Percentiles rank a stretch among this genome's conserved stretches.
phyloP scores from a whole-genome alignment of 2,888 invertebrate genomes.

The Blera fallax region DNA sequence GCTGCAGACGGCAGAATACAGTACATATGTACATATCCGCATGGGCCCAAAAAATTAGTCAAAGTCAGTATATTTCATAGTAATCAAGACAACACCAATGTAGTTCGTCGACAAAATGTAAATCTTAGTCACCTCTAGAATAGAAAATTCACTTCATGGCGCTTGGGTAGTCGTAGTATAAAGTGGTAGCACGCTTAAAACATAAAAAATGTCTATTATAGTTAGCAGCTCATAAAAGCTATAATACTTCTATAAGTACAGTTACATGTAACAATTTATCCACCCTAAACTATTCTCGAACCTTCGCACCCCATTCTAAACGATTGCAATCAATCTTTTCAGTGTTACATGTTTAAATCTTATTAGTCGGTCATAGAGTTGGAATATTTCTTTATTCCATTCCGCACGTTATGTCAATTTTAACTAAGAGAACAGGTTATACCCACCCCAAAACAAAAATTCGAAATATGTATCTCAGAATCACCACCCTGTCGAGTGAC shows the following conservation, averaged over 20 bases:
- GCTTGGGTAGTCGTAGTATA: no score
- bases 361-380: conserved; percentile 33
- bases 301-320: conserved; percentile 51
- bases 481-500: conserved; percentile 42
- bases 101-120: no score
- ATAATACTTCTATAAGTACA: neutral
- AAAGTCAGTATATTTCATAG: no score
- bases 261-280: neutral
- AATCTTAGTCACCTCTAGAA: no score
- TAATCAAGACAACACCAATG: no score
- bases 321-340: conserved; percentile 46
- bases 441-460: neutral
- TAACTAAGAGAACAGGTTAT: neutral
- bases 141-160: no score
- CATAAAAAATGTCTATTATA: neutral
- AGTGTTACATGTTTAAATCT: conserved; percentile 46
- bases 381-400: neutral
- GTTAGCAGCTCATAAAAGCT: neutral
- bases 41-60: no score
- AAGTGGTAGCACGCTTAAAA: neutral
- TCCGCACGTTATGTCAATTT: conserved; percentile 32
- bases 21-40: no score
- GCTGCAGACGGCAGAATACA: no score
- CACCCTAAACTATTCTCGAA: neutral
- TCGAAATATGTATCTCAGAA: neutral